phyloP scores from a whole-genome alignment of 2,888 invertebrate genomes.

The Hipparchia sbordonii region DNA sequence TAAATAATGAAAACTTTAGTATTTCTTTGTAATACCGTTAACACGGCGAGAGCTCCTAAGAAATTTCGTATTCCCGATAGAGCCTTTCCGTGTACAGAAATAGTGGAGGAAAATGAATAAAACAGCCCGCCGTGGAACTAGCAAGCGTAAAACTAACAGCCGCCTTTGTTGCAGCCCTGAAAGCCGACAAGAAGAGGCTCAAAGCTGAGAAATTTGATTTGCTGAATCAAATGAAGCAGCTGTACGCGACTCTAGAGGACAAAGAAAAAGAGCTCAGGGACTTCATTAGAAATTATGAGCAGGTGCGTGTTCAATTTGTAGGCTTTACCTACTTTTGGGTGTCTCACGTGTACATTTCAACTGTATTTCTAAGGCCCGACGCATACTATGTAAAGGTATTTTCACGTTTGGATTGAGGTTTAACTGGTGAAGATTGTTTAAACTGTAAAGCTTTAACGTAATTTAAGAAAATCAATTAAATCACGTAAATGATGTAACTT shows the following conservation, averaged over 20 bases:
- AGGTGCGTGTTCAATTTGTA: constrained; percentile 75
- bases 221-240: constrained; percentile 96
- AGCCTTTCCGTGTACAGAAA: constrained; percentile 32
- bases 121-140: constrained; percentile 21
- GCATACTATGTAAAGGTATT: too few relatives aligned
- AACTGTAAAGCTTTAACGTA: too few relatives aligned
- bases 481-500: too few relatives aligned
- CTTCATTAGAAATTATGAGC: constrained; percentile 97
- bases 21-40: background rate
- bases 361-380: too few relatives aligned
- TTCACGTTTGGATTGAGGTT: too few relatives aligned
- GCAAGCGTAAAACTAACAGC: constrained; percentile 34
- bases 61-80: constrained; percentile 28
- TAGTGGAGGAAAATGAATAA: constrained; percentile 36
- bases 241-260: constrained; percentile 96
- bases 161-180: constrained; percentile 84
- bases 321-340: background rate
- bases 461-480: too few relatives aligned
- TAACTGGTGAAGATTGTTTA: too few relatives aligned
- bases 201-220: constrained; percentile 97
- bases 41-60: constrained; percentile 3
- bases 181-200: constrained; percentile 94
- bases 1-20: constrained; percentile 2
- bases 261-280: constrained; percentile 96
- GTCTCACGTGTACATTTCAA: background rate